phyloP scores from a whole-genome alignment of 2,888 invertebrate genomes.

The Dryomyza anilis region DNA sequence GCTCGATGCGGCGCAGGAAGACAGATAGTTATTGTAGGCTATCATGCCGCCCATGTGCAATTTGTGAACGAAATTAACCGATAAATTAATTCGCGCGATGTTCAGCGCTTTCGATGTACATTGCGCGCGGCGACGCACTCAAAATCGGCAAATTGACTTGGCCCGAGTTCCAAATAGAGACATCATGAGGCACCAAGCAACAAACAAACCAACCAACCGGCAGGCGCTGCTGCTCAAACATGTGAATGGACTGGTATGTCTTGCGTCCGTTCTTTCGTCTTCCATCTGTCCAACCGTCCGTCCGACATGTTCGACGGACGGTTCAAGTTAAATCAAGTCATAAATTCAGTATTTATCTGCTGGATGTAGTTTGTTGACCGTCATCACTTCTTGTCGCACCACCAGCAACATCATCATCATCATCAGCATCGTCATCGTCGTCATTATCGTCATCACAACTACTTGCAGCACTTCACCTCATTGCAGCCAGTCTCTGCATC shows the following conservation, averaged over 20 bases:
- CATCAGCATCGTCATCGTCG: too few relatives aligned
- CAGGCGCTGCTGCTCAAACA: conserved; percentile 30
- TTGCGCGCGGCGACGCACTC: conserved; percentile 3
- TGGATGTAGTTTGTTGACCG: conserved; percentile 57
- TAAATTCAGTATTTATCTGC: conserved; percentile 61
- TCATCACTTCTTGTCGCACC: conserved; percentile 49
- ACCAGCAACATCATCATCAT: not conserved
- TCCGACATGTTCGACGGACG: conserved; percentile 36
- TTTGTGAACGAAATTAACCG: conserved; percentile 58
- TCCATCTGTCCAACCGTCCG: conserved; percentile 31
- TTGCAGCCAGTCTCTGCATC: too few relatives aligned
- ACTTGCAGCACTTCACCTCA: not conserved
- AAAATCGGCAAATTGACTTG: conserved; percentile 21
- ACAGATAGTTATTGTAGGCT: conserved; percentile 37
- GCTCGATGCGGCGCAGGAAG: conserved; percentile 33
- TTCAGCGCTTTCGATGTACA: too few relatives aligned
- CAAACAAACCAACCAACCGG: not conserved
- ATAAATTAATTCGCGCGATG: conserved; percentile 54
- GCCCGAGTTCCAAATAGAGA: conserved; percentile 35
- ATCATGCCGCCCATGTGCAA: conserved; percentile 54
- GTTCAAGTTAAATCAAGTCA: conserved; percentile 60
- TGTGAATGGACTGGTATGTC: conserved; percentile 32
- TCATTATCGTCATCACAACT: too few relatives aligned
- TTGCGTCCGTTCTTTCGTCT: not conserved
- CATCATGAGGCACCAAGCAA: conserved; percentile 30